These are phyloP conservation scores for Frankliniella fusca DNA, from an alignment of 2,888 invertebrate genomes.

Conservation along the genomic window DNA sequence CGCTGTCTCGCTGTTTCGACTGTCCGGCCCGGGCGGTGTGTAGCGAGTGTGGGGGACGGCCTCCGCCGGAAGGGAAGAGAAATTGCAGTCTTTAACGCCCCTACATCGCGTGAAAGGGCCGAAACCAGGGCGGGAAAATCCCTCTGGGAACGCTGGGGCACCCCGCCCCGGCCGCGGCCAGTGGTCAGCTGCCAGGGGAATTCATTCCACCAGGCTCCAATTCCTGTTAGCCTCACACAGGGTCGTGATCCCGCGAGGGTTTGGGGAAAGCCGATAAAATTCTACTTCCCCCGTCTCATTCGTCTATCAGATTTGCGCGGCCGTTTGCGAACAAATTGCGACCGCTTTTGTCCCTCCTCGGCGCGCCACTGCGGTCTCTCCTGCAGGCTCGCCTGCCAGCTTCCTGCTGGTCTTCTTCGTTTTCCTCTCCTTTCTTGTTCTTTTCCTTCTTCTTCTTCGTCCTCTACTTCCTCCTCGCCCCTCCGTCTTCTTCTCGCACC, in stretches of 20 bases:
- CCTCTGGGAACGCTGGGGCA: background rate
- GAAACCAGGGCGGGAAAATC: background rate
- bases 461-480: background rate
- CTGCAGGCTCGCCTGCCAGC: background rate
- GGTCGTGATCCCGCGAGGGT: too few species aligned
- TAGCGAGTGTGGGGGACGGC: background rate
- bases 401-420: background rate
- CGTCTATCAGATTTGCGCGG: too few species aligned
- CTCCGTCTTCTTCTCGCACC: background rate
- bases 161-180: background rate
- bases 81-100: constrained; percentile 14
- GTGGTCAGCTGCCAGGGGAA: too few species aligned
- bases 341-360: too few species aligned
- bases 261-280: too few species aligned
- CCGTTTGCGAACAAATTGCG: too few species aligned
- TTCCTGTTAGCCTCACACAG: too few species aligned
- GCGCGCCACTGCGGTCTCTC: too few species aligned
- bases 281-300: too few species aligned
- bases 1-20: background rate
- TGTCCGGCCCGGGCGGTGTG: background rate
- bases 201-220: too few species aligned
- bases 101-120: background rate
- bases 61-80: background rate
- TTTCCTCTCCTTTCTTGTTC: background rate
- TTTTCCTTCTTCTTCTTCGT: background rate